A percentile compares a stretch with the other conserved stretches of the same genome.
Evolutionary conservation across 2,888 invertebrate genomes (phyloP).

Genomic region (Eupithecia vulgata): DNA sequence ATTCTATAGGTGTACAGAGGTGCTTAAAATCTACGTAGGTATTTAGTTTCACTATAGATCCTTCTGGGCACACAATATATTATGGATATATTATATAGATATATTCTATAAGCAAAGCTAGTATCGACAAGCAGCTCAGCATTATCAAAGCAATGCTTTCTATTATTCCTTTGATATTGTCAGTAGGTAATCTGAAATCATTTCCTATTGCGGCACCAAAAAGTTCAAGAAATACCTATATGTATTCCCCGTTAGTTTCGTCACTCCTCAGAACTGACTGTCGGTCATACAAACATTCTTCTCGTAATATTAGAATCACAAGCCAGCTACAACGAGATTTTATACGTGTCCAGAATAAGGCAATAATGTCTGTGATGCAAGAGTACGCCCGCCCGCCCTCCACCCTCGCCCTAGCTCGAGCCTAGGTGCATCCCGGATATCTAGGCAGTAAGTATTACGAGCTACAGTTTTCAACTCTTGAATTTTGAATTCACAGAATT

Average conservation of each 20-base stretch:
- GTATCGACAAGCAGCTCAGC: background rate
- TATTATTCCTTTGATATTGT: background rate
- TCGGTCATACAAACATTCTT: background rate
- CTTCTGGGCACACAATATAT: too few relatives aligned
- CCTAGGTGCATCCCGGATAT: slow-evolving; percentile 38
- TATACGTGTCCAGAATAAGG: slow-evolving; percentile 28
- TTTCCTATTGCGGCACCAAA: background rate
- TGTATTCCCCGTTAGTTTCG: background rate
- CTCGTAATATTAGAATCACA: background rate
- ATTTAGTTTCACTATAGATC: too few relatives aligned
- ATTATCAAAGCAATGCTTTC: background rate
- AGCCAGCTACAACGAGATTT: slow-evolving; percentile 15
- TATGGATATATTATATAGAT: too few relatives aligned
- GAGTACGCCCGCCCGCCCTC: slow-evolving; percentile 47
- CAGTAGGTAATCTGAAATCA: background rate
- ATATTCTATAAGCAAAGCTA: background rate
- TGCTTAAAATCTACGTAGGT: too few relatives aligned
- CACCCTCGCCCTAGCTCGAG: slow-evolving; percentile 22
- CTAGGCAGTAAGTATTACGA: slow-evolving; percentile 28
- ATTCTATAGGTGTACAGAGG: too few relatives aligned
- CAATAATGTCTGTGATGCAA: slow-evolving; percentile 53
- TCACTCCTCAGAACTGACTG: background rate
- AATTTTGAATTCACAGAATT: background rate
- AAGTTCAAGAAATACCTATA: background rate
- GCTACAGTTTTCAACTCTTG: slow-evolving; percentile 9